A percentile compares a stretch with the other conserved stretches of the same genome.
These are phyloP conservation scores for Illadopsis cleaveri DNA, from an alignment of 2,113 vertebrate genomes.

Conservation along the genomic window DNA sequence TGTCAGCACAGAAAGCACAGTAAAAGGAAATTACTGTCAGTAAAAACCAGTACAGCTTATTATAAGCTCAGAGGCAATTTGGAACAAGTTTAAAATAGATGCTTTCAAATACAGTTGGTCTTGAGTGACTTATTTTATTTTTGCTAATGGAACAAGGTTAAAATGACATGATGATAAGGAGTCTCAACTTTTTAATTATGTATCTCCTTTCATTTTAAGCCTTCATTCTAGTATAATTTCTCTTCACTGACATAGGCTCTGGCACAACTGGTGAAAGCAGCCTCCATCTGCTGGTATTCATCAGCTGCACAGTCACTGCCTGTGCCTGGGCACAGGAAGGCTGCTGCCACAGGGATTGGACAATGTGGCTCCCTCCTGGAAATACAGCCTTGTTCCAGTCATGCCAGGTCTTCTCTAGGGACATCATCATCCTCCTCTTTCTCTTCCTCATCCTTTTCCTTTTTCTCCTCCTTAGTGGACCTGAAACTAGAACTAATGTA, in stretches of 20 bases:
- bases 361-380: not conserved
- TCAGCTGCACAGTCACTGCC: not conserved
- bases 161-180: slow-evolving; percentile 49
- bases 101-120: slow-evolving; percentile 12
- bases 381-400: not conserved
- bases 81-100: slow-evolving; percentile 44
- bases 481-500: not conserved
- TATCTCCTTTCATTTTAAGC: slow-evolving; percentile 36
- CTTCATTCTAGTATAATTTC: not conserved
- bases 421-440: not conserved
- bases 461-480: not conserved
- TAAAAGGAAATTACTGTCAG: not conserved
- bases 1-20: not conserved
- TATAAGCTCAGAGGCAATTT: slow-evolving; percentile 34
- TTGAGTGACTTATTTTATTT: slow-evolving; percentile 38
- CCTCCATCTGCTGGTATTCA: not conserved
- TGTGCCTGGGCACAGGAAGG: fast-evolving
- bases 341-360: not conserved
- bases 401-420: not conserved
- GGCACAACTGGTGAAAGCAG: not conserved
- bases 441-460: not conserved
- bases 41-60: slow-evolving; percentile 6
- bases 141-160: slow-evolving; percentile 47
- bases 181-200: slow-evolving; percentile 40
- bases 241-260: not conserved